phyloP scores from a whole-genome alignment of 2,797 vertebrate species.

The Allobates femoralis region DNA sequence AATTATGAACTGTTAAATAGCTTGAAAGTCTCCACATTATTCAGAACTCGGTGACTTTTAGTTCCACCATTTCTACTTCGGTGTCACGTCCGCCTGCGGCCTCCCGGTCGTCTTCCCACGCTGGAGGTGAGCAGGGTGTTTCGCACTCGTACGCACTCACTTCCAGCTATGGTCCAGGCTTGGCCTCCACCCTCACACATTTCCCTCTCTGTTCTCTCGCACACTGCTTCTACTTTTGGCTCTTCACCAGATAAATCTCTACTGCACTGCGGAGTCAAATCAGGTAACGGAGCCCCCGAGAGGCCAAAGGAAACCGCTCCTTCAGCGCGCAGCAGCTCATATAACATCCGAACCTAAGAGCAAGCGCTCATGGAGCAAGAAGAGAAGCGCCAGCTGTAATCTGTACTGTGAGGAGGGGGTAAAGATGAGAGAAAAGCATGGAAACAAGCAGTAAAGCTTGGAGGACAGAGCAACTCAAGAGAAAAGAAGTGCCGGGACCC shows the following conservation, averaged over 20 bases:
- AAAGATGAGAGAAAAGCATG: too few relatives aligned
- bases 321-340: too few relatives aligned
- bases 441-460: too few relatives aligned
- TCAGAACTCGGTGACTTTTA: neutral
- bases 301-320: conserved; percentile 39
- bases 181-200: neutral
- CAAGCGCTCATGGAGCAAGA: too few relatives aligned
- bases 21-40: too few relatives aligned
- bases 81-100: neutral
- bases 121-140: neutral
- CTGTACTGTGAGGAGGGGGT: too few relatives aligned
- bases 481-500: too few relatives aligned
- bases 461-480: too few relatives aligned
- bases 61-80: neutral
- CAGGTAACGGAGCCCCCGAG: conserved; percentile 49
- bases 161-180: neutral
- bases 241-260: neutral
- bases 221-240: conserved; percentile 1
- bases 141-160: neutral
- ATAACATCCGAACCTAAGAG: too few relatives aligned
- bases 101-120: neutral
- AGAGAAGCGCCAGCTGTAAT: too few relatives aligned
- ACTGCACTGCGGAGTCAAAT: conserved; percentile 45
- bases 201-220: neutral
- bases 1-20: too few relatives aligned